These are phyloP conservation scores for Lycorma delicatula DNA, from an alignment of 1,140 invertebrate species.

Conservation along the genomic window DNA sequence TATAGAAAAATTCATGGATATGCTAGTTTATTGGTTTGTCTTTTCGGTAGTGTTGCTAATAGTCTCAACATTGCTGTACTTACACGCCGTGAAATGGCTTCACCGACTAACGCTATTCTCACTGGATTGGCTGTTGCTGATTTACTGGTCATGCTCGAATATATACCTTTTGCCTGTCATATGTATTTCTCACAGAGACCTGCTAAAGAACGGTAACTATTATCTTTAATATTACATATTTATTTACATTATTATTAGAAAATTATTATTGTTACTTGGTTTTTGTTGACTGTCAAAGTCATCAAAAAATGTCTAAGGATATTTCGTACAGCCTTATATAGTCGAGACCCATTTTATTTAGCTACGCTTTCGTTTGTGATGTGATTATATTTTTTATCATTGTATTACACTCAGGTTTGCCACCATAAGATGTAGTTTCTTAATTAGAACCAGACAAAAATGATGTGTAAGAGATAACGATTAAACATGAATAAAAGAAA, in stretches of 20 bases:
- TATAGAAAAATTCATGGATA: constrained; percentile 52
- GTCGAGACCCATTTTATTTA: too few species aligned
- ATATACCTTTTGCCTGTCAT: constrained; percentile 81
- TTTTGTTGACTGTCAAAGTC: too few species aligned
- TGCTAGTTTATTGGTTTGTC: constrained; percentile 68
- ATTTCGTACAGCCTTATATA: too few species aligned
- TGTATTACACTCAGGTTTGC: too few species aligned
- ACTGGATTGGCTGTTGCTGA: constrained; percentile 88
- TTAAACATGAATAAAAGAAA: too few species aligned
- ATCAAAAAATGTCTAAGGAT: too few species aligned
- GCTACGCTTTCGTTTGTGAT: too few species aligned
- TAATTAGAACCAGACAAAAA: too few species aligned
- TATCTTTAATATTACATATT: background rate
- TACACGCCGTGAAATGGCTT: constrained; percentile 78
- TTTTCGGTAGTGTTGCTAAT: constrained; percentile 87
- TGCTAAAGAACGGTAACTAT: constrained; percentile 20
- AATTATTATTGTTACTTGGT: background rate
- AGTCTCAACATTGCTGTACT: constrained; percentile 90
- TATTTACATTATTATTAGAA: background rate
- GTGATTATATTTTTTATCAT: too few species aligned
- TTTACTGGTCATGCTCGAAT: constrained; percentile 86
- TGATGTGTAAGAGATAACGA: too few species aligned
- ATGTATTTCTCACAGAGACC: constrained; percentile 51
- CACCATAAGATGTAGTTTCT: too few species aligned
- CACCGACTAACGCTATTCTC: constrained; percentile 83